These are phyloP conservation scores for Stenoptilia bipunctidactyla DNA, from an alignment of 2,888 invertebrate genomes.

Conservation along the genomic window DNA sequence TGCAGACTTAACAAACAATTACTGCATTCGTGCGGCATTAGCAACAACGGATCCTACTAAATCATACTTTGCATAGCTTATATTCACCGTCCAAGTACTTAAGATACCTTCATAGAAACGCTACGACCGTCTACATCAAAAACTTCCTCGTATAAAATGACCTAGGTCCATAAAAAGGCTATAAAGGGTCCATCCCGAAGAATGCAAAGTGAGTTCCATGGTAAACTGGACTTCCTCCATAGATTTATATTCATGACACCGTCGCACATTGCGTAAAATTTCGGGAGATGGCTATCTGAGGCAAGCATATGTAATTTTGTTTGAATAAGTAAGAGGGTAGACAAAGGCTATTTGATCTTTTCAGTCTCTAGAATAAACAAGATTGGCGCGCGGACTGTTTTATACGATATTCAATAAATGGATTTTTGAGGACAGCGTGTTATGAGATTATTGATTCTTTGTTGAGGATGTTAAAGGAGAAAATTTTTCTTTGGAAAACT, in stretches of 20 bases:
- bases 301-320: conserved; percentile 71
- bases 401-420: conserved; percentile 60
- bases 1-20: no score
- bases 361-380: conserved; percentile 57
- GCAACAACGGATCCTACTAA: no score
- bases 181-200: conserved; percentile 63
- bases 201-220: conserved; percentile 63
- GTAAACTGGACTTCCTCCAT: conserved; percentile 26
- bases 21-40: no score
- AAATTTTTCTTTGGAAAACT: no score
- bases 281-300: conserved; percentile 67
- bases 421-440: conserved; percentile 51
- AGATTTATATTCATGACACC: conserved; percentile 72
- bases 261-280: conserved; percentile 66
- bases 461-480: conserved; percentile 20
- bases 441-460: conserved; percentile 49
- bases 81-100: neutral
- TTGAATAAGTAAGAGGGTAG: conserved; percentile 69
- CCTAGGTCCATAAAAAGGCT: conserved; percentile 61
- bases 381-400: conserved; percentile 41
- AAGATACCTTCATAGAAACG: neutral
- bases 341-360: conserved; percentile 69
- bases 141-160: conserved; percentile 36
- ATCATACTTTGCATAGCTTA: neutral
- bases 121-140: neutral